Conservation (phyloP, 2,113 vertebrate species). For the Helogale parvula region DNA sequence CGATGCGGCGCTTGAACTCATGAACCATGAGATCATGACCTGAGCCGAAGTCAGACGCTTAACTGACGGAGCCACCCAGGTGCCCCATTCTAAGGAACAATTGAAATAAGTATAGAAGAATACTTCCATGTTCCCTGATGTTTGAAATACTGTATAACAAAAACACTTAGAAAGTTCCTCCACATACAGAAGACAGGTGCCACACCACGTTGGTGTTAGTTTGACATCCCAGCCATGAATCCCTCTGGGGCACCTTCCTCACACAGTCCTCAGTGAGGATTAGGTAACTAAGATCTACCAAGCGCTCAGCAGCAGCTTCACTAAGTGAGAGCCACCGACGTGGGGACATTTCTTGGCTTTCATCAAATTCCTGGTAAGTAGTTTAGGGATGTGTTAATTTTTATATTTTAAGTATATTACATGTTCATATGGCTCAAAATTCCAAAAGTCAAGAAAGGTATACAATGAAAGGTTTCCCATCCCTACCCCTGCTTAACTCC, state of each 20-base stretch:
- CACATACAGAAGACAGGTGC: background rate
- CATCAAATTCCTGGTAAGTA: background rate
- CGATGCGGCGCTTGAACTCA: too few species aligned
- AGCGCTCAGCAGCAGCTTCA: background rate
- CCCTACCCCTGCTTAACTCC: background rate
- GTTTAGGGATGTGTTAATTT: background rate
- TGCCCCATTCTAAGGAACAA: background rate
- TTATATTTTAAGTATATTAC: background rate
- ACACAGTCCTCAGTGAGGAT: background rate
- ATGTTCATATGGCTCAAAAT: background rate
- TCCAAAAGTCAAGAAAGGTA: background rate
- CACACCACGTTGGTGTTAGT: background rate
- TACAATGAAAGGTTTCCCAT: background rate
- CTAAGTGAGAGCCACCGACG: background rate
- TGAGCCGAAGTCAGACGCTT: too few species aligned
- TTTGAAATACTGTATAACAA: conserved; percentile 23
- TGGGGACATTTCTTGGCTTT: background rate
- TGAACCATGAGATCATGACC: rapidly evolving
- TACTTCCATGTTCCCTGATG: background rate
- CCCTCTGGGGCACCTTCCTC: background rate
- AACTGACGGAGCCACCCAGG: too few species aligned
- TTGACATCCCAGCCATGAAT: background rate
- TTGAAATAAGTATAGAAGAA: background rate
- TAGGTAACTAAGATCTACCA: background rate
- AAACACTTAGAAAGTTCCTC: conserved; percentile 3